Evolutionary conservation across 2,888 invertebrate genomes (phyloP), one percentile per base, ranked within the genome.

Genomic region (Heliothis peltigera): DNA sequence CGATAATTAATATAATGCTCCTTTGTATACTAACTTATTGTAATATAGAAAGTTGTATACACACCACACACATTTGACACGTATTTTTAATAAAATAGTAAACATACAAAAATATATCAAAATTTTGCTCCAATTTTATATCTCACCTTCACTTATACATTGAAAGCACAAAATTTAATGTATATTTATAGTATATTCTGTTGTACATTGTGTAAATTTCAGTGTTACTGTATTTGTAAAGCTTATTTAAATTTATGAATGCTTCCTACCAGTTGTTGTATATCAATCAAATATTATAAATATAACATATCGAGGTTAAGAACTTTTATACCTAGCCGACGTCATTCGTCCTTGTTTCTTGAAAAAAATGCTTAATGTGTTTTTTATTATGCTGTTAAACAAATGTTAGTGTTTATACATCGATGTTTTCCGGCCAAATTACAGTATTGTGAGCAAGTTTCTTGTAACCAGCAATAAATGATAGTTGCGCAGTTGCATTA

Each of bases 201-300:
- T 76, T 92, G 91, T 91, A 91, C 77, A 90, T 88, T 91, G 72
- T 92, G 88, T 90, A 91, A 89, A 91, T 86, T 85, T 84, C 80
- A 71, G 81, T 85, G 68, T 84, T 80, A 74, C 64, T 64, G 49
- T 82, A 75, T 61, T 61, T 61, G 60, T 73, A 64, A 66, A 67
- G 62, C 54, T 79, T 63, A 51, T 12, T 63, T 65, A 62, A 57
- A 44, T 54, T 54, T 74, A 71, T 70, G 28, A 48, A 68, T 47
- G 62, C 78, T 72, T 67, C 67, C 57, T 70, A 61, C 53, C 46
- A 49, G 22, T 59, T 74, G 67, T 81, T 74, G 67, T 81, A 75
- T 69, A 77, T 71, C 61, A 55, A 62, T 52, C 58, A 63, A 68
- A 65, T 77, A 62, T 66, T 63, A 66, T 56, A 63, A 67, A 58